Percentiles rank a stretch among this genome's conserved stretches.
phyloP scores from a whole-genome alignment of 2,888 invertebrate species.

The Lithophane semibrunnea region DNA sequence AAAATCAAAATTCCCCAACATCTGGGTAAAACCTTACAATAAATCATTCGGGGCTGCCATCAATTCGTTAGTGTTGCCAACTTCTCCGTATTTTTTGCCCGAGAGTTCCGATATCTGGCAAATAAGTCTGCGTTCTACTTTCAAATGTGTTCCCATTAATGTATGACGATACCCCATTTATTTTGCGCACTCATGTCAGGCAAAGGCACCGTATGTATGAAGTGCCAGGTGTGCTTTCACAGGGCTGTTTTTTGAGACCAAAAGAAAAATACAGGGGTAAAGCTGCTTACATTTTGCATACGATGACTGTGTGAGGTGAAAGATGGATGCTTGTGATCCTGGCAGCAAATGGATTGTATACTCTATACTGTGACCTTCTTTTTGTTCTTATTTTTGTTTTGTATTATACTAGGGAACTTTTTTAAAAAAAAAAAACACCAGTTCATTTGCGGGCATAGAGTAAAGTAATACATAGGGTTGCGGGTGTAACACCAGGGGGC shows the following conservation, averaged over 20 bases:
- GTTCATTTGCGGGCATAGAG: too few species aligned
- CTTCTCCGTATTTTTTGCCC: conserved; percentile 51
- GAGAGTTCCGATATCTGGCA: conserved; percentile 39
- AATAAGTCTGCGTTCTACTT: conserved; percentile 47
- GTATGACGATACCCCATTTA: conserved; percentile 53
- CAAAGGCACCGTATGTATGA: conserved; percentile 28
- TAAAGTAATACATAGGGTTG: too few species aligned
- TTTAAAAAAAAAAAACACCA: neutral
- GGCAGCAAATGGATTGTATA: conserved; percentile 40
- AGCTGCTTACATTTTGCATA: conserved; percentile 39
- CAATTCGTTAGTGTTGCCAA: conserved; percentile 54
- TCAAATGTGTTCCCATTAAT: conserved; percentile 52
- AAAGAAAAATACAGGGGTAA: conserved; percentile 34
- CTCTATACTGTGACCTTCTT: conserved; percentile 14
- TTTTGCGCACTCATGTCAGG: conserved; percentile 41
- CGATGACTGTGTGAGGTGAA: conserved; percentile 31
- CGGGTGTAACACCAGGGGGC: neutral
- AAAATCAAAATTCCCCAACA: conserved; percentile 20
- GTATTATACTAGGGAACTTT: too few species aligned
- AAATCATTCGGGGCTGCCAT: conserved; percentile 42
- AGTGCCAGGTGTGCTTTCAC: conserved; percentile 49
- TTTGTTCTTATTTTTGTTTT: neutral
- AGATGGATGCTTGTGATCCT: conserved; percentile 40
- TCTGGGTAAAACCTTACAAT: conserved; percentile 29
- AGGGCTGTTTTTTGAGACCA: conserved; percentile 19